phyloP scores from a whole-genome alignment of 2,888 invertebrate genomes.

The Achlya flavicornis region DNA sequence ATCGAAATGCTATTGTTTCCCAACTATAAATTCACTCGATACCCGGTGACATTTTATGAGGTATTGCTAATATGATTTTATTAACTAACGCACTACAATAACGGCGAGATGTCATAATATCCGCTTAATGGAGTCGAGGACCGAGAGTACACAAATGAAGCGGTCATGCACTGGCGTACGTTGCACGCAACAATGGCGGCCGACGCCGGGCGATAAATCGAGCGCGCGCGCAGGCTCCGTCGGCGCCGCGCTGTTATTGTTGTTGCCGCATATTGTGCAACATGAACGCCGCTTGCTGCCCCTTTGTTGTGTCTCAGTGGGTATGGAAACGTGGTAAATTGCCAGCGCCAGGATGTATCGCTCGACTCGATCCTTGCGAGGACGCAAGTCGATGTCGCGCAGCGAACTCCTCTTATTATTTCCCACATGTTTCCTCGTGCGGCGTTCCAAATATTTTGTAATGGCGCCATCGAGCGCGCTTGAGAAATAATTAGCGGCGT shows the following conservation, averaged over 20 bases:
- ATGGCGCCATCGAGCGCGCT: constrained; percentile 62
- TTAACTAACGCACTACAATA: constrained; percentile 27
- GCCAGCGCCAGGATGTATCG: constrained; percentile 10
- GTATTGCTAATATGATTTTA: constrained; percentile 41
- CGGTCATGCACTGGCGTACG: constrained; percentile 41
- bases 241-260: constrained; percentile 41
- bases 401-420: background rate
- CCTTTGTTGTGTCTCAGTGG: constrained; percentile 45
- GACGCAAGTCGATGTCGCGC: constrained; percentile 1
- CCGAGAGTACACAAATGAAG: constrained; percentile 47
- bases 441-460: constrained; percentile 57
- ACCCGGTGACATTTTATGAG: constrained; percentile 54
- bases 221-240: constrained; percentile 42
- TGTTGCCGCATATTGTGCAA: constrained; percentile 51
- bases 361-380: background rate
- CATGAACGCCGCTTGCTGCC: constrained; percentile 36
- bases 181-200: constrained; percentile 43
- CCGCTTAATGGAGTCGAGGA: constrained; percentile 36
- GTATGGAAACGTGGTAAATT: constrained; percentile 12
- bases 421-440: constrained; percentile 24
- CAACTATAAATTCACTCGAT: constrained; percentile 37
- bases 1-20: constrained; percentile 56
- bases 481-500: constrained; percentile 61
- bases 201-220: constrained; percentile 51
- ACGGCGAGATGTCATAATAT: constrained; percentile 47